Conservation (phyloP, 1,140 invertebrate species). For the Ostrea edulis region DNA sequence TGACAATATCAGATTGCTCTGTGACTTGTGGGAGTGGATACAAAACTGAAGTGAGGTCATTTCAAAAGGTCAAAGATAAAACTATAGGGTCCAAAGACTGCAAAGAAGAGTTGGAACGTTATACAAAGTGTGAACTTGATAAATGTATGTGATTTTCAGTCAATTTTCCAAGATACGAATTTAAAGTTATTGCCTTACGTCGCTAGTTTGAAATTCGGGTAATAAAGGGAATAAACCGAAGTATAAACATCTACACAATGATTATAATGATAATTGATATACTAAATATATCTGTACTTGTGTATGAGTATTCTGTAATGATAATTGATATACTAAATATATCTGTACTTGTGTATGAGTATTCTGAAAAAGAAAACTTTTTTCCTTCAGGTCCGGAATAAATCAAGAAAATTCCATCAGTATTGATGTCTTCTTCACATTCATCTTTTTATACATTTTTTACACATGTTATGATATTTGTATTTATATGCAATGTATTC, state of each 20-base stretch:
- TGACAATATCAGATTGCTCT: background rate
- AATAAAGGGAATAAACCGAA: no score
- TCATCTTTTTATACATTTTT: no score
- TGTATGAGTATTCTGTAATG: no score
- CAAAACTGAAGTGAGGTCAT: conserved; percentile 26
- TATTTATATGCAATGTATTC: no score
- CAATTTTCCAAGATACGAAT: background rate
- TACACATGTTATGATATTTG: no score
- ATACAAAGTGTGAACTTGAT: background rate
- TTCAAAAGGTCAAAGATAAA: conserved; percentile 11
- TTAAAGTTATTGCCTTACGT: no score
- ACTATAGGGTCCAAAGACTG: conserved; percentile 5
- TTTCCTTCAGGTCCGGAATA: no score
- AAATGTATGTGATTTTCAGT: background rate
- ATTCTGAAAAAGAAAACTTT: no score
- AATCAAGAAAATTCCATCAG: no score
- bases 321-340: background rate
- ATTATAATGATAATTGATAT: background rate
- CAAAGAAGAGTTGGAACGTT: conserved; percentile 10
- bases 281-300: no score
- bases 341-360: no score
- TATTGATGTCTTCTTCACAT: no score
- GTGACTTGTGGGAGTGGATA: conserved; percentile 18
- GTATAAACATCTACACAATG: background rate
- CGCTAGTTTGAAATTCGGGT: background rate